A percentile compares a stretch with the other conserved stretches of the same genome.
Evolutionary conservation across 2,888 invertebrate genomes (phyloP).

Genomic region (Tinea pellionella): DNA sequence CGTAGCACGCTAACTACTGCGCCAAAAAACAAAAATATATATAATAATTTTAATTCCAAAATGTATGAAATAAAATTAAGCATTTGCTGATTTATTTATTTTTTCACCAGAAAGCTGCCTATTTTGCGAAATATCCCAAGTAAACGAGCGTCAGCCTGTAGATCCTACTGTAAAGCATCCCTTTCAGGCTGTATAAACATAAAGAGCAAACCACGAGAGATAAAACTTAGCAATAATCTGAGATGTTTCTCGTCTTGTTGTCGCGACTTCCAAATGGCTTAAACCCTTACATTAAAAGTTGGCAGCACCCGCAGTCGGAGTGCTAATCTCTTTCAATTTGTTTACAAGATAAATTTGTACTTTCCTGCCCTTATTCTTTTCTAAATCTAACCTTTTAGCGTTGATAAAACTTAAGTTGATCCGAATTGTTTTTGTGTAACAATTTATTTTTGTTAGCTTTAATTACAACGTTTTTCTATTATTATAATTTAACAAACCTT

Average conservation of each 20-base stretch:
- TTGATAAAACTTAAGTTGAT: neutral
- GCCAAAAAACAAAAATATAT: too few relatives aligned
- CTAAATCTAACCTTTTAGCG: neutral
- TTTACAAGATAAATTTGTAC: constrained; percentile 27
- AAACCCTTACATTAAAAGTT: constrained; percentile 16
- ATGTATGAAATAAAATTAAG: too few relatives aligned
- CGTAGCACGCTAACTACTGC: too few relatives aligned
- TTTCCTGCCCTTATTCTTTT: constrained; percentile 16
- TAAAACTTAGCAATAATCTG: constrained; percentile 20
- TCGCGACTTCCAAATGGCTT: constrained; percentile 18
- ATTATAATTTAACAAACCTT: too few relatives aligned
- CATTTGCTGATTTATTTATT: neutral
- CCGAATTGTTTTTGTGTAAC: neutral
- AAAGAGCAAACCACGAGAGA: constrained; percentile 16
- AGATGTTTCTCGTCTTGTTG: constrained; percentile 18
- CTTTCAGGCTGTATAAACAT: constrained; percentile 1
- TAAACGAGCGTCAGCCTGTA: neutral
- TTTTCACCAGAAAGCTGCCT: neutral
- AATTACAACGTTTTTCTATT: neutral
- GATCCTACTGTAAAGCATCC: neutral
- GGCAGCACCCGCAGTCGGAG: constrained; percentile 20
- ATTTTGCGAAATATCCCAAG: neutral
- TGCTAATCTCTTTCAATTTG: constrained; percentile 37
- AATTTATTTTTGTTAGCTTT: neutral
- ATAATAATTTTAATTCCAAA: too few relatives aligned